Percentiles rank a stretch among this genome's conserved stretches.
Conservation (phyloP, 2,113 vertebrate species). For the Corythornis vintsioides region DNA sequence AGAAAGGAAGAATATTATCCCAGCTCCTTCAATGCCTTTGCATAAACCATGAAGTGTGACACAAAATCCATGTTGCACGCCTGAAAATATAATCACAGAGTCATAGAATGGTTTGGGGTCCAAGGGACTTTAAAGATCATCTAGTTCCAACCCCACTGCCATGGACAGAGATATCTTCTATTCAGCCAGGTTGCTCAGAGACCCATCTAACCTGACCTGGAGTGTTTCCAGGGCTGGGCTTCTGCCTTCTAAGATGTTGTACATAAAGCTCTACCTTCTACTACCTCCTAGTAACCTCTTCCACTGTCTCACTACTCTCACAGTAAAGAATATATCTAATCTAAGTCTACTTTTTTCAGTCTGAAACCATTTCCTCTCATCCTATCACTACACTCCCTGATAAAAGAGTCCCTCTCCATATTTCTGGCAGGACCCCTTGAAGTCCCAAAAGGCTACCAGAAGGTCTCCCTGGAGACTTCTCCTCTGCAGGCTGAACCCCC, state of each 20-base stretch:
- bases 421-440: too few species aligned
- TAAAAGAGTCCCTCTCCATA: too few species aligned
- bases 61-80: not conserved
- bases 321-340: not conserved
- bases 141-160: too few species aligned
- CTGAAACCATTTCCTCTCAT: too few species aligned
- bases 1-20: not conserved
- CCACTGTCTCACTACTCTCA: not conserved
- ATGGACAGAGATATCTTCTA: too few species aligned
- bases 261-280: not conserved
- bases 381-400: too few species aligned
- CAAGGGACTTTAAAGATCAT: too few species aligned
- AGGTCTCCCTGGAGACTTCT: too few species aligned
- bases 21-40: not conserved
- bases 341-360: not conserved
- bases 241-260: too few species aligned
- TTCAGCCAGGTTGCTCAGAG: too few species aligned
- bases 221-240: not conserved
- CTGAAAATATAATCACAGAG: not conserved
- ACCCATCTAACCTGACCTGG: not conserved
- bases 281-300: not conserved
- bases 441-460: too few species aligned
- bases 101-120: not conserved
- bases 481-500: too few species aligned
- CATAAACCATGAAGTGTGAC: not conserved